Base-by-base conservation (phyloP, 2,888 invertebrate genomes). In the Nineta flava region DNA sequence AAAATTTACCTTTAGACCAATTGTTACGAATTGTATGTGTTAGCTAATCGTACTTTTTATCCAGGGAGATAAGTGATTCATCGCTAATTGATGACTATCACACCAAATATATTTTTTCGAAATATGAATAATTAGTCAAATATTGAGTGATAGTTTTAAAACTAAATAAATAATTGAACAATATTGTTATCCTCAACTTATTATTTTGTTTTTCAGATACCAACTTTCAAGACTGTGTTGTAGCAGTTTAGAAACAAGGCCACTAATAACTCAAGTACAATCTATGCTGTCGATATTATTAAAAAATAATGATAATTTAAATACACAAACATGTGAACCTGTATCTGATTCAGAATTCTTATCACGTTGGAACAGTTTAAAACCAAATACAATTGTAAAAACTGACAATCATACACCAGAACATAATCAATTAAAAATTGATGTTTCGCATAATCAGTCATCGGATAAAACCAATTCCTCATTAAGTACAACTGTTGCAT, bases 171-270 rank as follows among this genome's bases (percentile, higher is more conserved):
- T n/a, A n/a, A n/a, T n/a, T n/a, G n/a, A n/a, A n/a, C n/a, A n/a
- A n/a, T n/a, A n/a, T n/a, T n/a, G n/a, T n/a, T n/a, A n/a, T n/a
- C n/a, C n/a, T n/a, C n/a, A n/a, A n/a, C n/a, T n/a, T n/a, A n/a
- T n/a, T n/a, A n/a, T n/a, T n/a, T n/a, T n/a, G n/a, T n/a, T 34
- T 53, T 38, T 45, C 64, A 83, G 83, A 57, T 80, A 77, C 64
- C 77, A 79, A 65, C 70, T 84, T 53, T 83, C 85, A 80, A 76
- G 79, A 60, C 68, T 79, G 48, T 85, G 85, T 62, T 85, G 83
- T 83, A 67, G 71, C 31, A 60, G 61, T 32, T 61, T 65, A 2
- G 65, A 66, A 49, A 62, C 65, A 2, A 62, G 77, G 40, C 73
- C 74, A 19, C 61, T 67, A 17, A 64, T 74, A 48, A 62, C 69